phyloP scores from a whole-genome alignment of 2,113 vertebrate genomes.

The Amphiprion percula region DNA sequence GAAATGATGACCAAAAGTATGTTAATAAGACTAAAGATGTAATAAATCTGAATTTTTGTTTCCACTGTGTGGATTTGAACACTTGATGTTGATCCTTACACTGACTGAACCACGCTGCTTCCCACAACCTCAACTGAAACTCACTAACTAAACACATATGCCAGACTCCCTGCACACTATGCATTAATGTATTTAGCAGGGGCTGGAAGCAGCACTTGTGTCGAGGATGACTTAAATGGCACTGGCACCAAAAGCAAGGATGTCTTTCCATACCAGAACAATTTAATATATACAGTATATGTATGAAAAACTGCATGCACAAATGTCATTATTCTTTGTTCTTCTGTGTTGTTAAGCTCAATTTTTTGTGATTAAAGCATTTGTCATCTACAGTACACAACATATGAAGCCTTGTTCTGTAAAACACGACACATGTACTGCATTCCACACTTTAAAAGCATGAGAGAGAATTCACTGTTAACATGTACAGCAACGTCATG shows the following conservation, averaged over 20 bases:
- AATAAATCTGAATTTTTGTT: conserved; percentile 55
- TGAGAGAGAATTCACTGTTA: conserved; percentile 14
- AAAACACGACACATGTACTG: conserved; percentile 14
- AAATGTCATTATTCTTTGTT: conserved; percentile 14
- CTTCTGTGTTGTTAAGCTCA: conserved; percentile 5
- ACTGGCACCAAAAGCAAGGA: conserved; percentile 30
- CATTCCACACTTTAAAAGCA: conserved; percentile 52
- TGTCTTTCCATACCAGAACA: conserved; percentile 20
- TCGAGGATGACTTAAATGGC: conserved; percentile 7
- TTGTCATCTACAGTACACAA: conserved; percentile 1
- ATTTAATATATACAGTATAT: not conserved
- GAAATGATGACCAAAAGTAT: conserved; percentile 27
- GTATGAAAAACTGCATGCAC: not conserved
- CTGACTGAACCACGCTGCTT: conserved; percentile 44
- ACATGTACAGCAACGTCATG: conserved; percentile 28
- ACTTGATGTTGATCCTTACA: conserved; percentile 46
- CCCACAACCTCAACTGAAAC: conserved; percentile 42
- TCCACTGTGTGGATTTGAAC: conserved; percentile 57
- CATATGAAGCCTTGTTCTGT: conserved; percentile 28
- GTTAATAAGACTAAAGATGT: conserved; percentile 44
- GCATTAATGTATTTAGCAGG: conserved; percentile 46
- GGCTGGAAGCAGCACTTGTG: conserved; percentile 3
- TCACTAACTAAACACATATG: conserved; percentile 72
- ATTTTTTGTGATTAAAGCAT: too few species aligned
- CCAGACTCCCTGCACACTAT: conserved; percentile 22